A percentile compares a stretch with the other conserved stretches of the same genome.
These are phyloP conservation scores for Lycaon pictus DNA, from an alignment of 2,113 vertebrate species.

Conservation along the genomic window DNA sequence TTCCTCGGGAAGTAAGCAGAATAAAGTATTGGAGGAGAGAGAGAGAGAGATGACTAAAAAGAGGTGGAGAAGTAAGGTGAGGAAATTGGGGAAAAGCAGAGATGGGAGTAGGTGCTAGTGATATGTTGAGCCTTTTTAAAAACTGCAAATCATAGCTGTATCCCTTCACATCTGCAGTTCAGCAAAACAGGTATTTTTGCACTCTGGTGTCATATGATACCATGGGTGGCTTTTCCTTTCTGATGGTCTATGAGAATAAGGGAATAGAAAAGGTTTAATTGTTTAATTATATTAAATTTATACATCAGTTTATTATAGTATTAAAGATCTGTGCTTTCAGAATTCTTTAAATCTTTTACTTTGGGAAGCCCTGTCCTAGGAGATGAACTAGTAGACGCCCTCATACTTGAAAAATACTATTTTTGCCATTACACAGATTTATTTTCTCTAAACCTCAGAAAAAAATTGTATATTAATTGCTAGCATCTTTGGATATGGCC, in stretches of 20 bases:
- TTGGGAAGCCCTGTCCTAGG: not conserved
- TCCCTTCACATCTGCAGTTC: not conserved
- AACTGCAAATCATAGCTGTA: not conserved
- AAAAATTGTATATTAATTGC: slow-evolving; percentile 2
- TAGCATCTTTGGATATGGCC: slow-evolving; percentile 48
- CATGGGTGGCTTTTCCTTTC: not conserved
- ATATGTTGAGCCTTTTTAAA: not conserved
- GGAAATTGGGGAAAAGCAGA: not conserved
- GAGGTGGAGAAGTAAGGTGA: slow-evolving; percentile 5
- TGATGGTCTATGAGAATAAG: not conserved
- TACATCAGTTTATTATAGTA: slow-evolving; percentile 23
- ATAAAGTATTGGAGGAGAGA: not conserved
- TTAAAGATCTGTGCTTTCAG: not conserved
- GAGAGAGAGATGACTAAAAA: not conserved
- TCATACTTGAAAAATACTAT: slow-evolving; percentile 13
- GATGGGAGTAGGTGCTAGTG: not conserved
- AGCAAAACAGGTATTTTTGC: slow-evolving; percentile 32
- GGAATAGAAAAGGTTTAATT: slow-evolving; percentile 1
- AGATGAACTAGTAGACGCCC: not conserved
- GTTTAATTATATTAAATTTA: slow-evolving; percentile 37
- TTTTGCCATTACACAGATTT: not conserved
- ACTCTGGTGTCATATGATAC: not conserved
- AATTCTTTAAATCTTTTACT: slow-evolving; percentile 35
- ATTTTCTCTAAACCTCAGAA: slow-evolving; percentile 22
- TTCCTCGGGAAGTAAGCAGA: slow-evolving; percentile 9